phyloP scores from a whole-genome alignment of 2,797 vertebrate genomes.

The Echiichthys vipera region DNA sequence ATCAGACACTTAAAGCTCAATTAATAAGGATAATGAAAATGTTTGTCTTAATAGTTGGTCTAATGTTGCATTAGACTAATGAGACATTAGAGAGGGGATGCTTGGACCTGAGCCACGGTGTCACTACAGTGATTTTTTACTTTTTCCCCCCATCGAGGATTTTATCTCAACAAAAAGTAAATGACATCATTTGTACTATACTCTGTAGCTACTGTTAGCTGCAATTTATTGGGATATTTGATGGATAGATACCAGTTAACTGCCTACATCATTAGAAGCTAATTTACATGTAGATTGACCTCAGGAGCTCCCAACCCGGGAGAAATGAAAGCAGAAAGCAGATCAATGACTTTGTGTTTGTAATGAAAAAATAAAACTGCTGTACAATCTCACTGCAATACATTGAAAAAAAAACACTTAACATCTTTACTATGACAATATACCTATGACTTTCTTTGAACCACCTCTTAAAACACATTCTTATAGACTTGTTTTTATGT shows the following conservation, averaged over 20 bases:
- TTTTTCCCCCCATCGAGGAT: background rate
- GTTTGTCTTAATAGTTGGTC: slow-evolving; percentile 51
- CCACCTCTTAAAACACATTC: too few relatives aligned
- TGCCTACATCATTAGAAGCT: background rate
- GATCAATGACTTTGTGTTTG: background rate
- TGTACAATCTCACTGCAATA: background rate
- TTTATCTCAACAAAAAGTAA: slow-evolving; percentile 32
- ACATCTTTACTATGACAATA: too few relatives aligned
- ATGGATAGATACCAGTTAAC: slow-evolving; percentile 16
- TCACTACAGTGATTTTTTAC: slow-evolving; percentile 17
- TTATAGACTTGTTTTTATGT: background rate
- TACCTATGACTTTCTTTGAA: too few relatives aligned
- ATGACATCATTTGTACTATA: slow-evolving; percentile 10
- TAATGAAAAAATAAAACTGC: background rate
- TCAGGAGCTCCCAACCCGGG: background rate
- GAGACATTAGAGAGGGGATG: slow-evolving; percentile 44
- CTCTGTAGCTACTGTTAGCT: background rate
- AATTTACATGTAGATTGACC: background rate
- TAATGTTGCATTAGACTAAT: slow-evolving; percentile 61
- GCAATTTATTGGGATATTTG: slow-evolving; percentile 6
- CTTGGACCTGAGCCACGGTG: slow-evolving; percentile 20
- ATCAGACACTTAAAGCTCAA: slow-evolving; percentile 50
- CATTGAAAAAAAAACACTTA: background rate
- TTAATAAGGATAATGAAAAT: slow-evolving; percentile 56
- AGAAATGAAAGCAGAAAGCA: background rate